Conservation (phyloP, 2,797 vertebrate species). For the Rhynchonycteris naso region DNA sequence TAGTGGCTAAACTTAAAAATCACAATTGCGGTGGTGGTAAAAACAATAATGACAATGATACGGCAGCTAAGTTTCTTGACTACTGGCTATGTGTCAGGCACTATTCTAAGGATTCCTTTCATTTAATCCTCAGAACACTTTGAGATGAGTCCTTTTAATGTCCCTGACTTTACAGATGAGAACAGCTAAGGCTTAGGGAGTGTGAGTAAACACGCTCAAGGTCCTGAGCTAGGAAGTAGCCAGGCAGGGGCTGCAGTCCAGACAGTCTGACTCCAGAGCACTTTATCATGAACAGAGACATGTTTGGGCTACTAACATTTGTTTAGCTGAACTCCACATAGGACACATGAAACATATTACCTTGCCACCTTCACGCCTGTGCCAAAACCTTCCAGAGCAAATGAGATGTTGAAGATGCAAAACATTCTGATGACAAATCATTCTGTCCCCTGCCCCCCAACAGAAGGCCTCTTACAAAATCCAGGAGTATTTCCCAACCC, state of each 20-base stretch:
- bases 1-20: not conserved
- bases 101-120: not conserved
- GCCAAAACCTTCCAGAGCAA: slow-evolving; percentile 35
- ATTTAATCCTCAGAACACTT: not conserved
- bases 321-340: not conserved
- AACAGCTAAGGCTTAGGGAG: not conserved
- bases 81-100: not conserved
- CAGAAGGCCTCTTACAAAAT: slow-evolving; percentile 20
- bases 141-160: not conserved
- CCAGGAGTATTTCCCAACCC: not conserved
- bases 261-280: not conserved
- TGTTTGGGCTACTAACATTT: not conserved
- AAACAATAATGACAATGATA: not conserved
- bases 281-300: not conserved
- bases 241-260: not conserved
- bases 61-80: not conserved
- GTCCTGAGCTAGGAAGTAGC: not conserved
- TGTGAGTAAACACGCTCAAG: not conserved
- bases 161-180: not conserved
- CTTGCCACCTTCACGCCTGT: not conserved
- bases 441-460: not conserved
- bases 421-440: slow-evolving; percentile 23
- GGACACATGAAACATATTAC: not conserved
- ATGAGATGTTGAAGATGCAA: slow-evolving; percentile 36
- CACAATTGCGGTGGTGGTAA: not conserved